phyloP scores from a whole-genome alignment of 2,797 vertebrate genomes.

The Chelidonichthys spinosus region DNA sequence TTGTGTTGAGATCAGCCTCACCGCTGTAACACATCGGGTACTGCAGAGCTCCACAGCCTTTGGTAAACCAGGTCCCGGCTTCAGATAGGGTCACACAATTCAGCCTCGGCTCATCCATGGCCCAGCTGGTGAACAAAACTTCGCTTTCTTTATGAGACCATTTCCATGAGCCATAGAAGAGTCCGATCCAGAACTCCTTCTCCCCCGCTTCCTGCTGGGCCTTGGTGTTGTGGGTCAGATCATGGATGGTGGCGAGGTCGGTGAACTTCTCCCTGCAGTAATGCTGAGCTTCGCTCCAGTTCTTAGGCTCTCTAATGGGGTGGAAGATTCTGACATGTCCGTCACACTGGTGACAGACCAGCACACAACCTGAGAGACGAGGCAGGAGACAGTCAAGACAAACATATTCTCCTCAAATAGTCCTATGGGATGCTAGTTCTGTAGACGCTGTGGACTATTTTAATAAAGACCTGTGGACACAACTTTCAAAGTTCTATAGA shows the following conservation, averaged over 20 bases:
- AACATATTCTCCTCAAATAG: background rate
- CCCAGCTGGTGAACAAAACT: background rate
- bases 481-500: background rate
- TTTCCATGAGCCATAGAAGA: background rate
- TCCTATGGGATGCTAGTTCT: background rate
- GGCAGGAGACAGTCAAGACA: background rate
- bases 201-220: rapidly evolving
- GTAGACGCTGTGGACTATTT: too few relatives aligned
- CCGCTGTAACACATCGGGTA: background rate
- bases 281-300: constrained; percentile 23
- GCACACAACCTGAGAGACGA: constrained; percentile 22
- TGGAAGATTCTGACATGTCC: background rate
- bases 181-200: constrained; percentile 35
- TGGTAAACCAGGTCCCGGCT: rapidly evolving
- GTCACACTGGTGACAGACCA: background rate
- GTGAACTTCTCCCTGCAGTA: constrained; percentile 33
- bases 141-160: background rate
- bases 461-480: background rate
- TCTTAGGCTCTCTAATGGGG: rapidly evolving
- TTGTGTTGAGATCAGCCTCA: constrained; percentile 14
- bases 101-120: rapidly evolving
- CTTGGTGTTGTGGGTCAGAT: rapidly evolving
- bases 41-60: rapidly evolving
- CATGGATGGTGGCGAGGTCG: constrained; percentile 35
- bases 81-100: background rate